phyloP scores from a whole-genome alignment of 2,797 vertebrate species.

The Falco berigora region DNA sequence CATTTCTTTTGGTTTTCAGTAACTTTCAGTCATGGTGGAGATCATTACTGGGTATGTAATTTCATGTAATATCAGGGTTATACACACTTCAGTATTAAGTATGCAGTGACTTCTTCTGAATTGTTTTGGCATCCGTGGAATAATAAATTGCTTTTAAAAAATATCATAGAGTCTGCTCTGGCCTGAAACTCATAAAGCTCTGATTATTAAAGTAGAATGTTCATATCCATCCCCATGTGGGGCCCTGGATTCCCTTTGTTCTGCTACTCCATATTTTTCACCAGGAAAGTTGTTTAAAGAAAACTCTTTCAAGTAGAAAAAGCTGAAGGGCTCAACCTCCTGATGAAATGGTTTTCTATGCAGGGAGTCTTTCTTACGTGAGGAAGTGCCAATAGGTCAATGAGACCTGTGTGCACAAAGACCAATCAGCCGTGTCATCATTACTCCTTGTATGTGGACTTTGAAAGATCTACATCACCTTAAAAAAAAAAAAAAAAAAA shows the following conservation, averaged over 20 bases:
- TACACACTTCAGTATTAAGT: background rate
- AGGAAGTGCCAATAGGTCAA: conserved; percentile 40
- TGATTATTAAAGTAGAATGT: background rate
- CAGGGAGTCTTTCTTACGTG: background rate
- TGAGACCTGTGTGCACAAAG: conserved; percentile 2
- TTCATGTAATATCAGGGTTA: background rate
- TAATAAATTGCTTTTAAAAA: background rate
- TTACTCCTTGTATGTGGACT: background rate
- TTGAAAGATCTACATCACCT: background rate
- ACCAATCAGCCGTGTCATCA: background rate
- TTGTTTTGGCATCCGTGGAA: background rate
- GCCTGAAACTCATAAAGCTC: background rate
- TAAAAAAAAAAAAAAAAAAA: background rate
- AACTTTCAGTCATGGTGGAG: background rate
- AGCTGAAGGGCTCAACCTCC: background rate
- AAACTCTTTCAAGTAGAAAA: background rate
- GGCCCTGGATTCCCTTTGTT: background rate
- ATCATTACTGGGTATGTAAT: background rate
- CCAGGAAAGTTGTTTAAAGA: background rate
- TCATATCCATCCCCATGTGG: background rate
- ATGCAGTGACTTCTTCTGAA: background rate
- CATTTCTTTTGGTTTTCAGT: background rate
- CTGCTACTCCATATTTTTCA: background rate
- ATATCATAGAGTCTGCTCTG: background rate
- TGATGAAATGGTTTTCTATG: background rate